Percentiles rank a stretch among this genome's conserved stretches.
Conservation (phyloP, 2,888 invertebrate genomes). For the Synanthedon myopaeformis region DNA sequence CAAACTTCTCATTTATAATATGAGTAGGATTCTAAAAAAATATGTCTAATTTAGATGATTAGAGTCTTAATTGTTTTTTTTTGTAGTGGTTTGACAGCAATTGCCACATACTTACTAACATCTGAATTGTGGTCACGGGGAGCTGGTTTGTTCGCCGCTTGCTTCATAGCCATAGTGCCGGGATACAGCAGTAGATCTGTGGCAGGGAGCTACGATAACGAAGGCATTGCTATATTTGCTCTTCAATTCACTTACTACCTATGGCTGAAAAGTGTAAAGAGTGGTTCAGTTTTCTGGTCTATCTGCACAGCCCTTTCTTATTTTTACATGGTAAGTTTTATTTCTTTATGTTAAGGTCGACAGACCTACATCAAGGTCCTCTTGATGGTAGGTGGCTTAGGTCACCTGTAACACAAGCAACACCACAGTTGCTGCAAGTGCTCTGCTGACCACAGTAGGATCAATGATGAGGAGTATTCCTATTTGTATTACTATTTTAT, state of each 20-base stretch:
- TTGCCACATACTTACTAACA: slow-evolving; percentile 96
- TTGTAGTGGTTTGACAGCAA: slow-evolving; percentile 94
- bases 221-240: slow-evolving; percentile 99
- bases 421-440: too few relatives aligned
- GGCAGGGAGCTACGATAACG: slow-evolving; percentile 99
- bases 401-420: neutral
- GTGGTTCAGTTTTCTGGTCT: slow-evolving; percentile 97
- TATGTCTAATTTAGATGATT: neutral
- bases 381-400: neutral
- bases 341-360: neutral
- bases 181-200: slow-evolving; percentile 99
- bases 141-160: slow-evolving; percentile 97
- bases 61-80: neutral
- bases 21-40: neutral
- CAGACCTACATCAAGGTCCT: too few relatives aligned
- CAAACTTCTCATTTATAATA: neutral
- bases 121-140: slow-evolving; percentile 98
- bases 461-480: too few relatives aligned
- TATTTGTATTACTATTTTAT: too few relatives aligned
- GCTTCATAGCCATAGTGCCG: slow-evolving; percentile 98
- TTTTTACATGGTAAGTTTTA: slow-evolving; percentile 93
- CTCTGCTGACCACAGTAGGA: too few relatives aligned
- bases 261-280: slow-evolving; percentile 98
- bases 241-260: slow-evolving; percentile 98
- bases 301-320: slow-evolving; percentile 94